These are phyloP conservation scores for Drosophila ercepeae DNA, from an alignment of 1,140 invertebrate genomes.

Conservation along the genomic window DNA sequence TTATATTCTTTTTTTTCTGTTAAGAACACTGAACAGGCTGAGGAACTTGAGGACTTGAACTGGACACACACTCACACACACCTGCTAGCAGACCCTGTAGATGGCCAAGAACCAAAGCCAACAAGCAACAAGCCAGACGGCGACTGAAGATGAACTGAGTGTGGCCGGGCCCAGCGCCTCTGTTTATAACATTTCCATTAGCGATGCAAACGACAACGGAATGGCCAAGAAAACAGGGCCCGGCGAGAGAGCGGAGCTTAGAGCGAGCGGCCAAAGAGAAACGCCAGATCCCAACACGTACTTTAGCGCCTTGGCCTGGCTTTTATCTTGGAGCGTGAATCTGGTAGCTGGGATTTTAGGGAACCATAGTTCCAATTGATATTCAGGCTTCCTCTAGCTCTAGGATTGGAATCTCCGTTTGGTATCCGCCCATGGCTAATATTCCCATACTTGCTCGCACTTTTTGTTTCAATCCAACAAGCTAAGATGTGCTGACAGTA, in stretches of 20 bases:
- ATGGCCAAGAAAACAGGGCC: slow-evolving; percentile 59
- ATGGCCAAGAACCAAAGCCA: slow-evolving; percentile 63
- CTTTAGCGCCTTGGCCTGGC: slow-evolving; percentile 47
- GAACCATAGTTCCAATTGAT: slow-evolving; percentile 46
- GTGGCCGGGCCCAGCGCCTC: slow-evolving; percentile 53
- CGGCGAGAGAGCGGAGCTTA: slow-evolving; percentile 20
- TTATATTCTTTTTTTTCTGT: slow-evolving; percentile 1
- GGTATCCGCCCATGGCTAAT: slow-evolving; percentile 1
- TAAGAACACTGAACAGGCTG: slow-evolving; percentile 17
- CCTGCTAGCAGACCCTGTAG: slow-evolving; percentile 8
- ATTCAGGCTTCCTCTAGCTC: slow-evolving; percentile 47
- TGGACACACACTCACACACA: slow-evolving; percentile 24
- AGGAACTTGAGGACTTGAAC: slow-evolving; percentile 20
- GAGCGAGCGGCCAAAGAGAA: slow-evolving; percentile 52
- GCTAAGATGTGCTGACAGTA: slow-evolving; percentile 39
- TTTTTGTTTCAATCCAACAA: slow-evolving; percentile 26
- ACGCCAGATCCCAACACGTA: slow-evolving; percentile 42
- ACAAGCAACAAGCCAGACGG: slow-evolving; percentile 59
- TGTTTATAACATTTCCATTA: slow-evolving; percentile 83
- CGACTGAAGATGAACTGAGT: slow-evolving; percentile 81
- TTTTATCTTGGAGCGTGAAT: slow-evolving; percentile 60
- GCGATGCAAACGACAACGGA: slow-evolving; percentile 54
- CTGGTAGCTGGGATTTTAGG: slow-evolving; percentile 14
- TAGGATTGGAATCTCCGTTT: slow-evolving; percentile 41
- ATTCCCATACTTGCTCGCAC: slow-evolving; percentile 27